These are phyloP conservation scores for Epistrophe eligans DNA, from an alignment of 2,888 invertebrate species.

Conservation along the genomic window DNA sequence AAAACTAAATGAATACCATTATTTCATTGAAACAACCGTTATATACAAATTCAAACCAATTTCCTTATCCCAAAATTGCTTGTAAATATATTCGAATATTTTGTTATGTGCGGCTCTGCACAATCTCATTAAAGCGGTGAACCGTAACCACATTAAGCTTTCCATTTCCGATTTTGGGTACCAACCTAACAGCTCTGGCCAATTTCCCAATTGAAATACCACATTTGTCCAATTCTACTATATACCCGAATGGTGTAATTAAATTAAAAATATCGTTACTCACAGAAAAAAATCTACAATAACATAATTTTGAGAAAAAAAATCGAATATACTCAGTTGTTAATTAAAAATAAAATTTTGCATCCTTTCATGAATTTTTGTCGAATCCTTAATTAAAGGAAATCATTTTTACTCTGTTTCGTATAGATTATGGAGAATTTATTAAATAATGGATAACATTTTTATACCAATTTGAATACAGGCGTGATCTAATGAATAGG, in stretches of 20 bases:
- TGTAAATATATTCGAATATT: neutral
- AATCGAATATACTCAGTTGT: conserved; percentile 28
- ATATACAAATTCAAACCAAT: neutral
- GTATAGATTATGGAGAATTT: conserved; percentile 23
- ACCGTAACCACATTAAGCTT: conserved; percentile 40
- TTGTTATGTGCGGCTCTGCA: neutral
- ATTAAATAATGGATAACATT: conserved; percentile 60
- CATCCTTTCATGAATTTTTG: conserved; percentile 34
- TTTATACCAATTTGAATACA: conserved; percentile 1
- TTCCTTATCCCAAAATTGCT: neutral
- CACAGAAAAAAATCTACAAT: neutral
- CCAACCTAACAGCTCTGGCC: neutral
- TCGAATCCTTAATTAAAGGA: conserved; percentile 56
- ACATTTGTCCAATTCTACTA: conserved; percentile 63
- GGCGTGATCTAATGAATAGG: neutral
- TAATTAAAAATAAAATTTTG: conserved; percentile 60
- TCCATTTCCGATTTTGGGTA: conserved; percentile 4
- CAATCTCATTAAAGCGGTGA: conserved; percentile 48
- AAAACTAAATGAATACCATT: neutral
- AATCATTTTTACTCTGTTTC: conserved; percentile 9
- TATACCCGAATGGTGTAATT: conserved; percentile 51
- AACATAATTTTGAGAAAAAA: conserved; percentile 29
- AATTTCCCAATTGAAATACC: conserved; percentile 54
- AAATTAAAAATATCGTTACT: conserved; percentile 58
- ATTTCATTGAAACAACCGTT: neutral